Conservation (phyloP, 2,113 vertebrate species). For the Myiopsitta monachus region DNA sequence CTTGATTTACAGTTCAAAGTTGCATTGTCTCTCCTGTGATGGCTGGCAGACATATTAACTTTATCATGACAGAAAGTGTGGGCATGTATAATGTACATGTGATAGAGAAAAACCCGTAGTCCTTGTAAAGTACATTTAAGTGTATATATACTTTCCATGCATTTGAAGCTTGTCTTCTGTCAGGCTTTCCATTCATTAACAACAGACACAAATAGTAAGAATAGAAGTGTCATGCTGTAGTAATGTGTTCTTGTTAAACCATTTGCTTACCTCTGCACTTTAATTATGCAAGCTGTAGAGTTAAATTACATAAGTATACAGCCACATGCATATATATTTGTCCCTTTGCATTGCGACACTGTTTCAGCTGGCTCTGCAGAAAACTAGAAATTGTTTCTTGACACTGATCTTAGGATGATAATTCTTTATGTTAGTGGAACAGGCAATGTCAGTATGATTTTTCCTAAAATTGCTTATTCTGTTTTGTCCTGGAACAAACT, state of each 20-base stretch:
- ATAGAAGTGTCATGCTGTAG: not conserved
- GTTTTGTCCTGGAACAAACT: not conserved
- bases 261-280: not conserved
- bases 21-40: not conserved
- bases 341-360: not conserved
- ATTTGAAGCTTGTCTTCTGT: not conserved
- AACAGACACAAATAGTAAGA: not conserved
- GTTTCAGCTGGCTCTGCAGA: not conserved
- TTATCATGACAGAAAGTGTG: not conserved
- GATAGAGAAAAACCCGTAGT: not conserved
- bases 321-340: not conserved
- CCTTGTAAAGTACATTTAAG: not conserved
- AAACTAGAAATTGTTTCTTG: not conserved
- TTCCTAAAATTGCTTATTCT: not conserved
- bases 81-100: not conserved
- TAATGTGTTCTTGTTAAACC: not conserved
- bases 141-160: not conserved
- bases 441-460: not conserved
- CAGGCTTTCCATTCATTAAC: not conserved
- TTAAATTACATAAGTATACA: not conserved
- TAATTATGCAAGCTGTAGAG: not conserved
- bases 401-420: not conserved
- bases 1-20: not conserved
- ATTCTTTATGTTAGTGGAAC: not conserved
- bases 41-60: not conserved